Evolutionary conservation across 2,888 invertebrate species (phyloP).

Genomic region (Nycteola revayana): DNA sequence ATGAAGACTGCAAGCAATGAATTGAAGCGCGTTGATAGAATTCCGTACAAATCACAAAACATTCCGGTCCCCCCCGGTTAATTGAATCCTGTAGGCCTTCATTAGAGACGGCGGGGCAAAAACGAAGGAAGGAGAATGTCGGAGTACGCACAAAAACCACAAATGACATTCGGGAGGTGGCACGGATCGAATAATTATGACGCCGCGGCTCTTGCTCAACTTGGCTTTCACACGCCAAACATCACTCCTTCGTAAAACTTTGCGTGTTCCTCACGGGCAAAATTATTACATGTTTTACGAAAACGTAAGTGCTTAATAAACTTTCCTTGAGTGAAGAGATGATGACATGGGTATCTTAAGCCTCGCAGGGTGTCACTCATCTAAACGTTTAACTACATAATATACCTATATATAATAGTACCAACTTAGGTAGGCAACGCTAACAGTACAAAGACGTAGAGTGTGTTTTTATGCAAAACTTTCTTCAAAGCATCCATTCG

Average conservation of each 20-base stretch:
- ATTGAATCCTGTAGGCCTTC: slow-evolving; percentile 78
- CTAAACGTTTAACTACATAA: slow-evolving; percentile 5
- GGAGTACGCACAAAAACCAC: slow-evolving; percentile 68
- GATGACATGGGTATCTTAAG: slow-evolving; percentile 40
- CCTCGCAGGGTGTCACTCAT: slow-evolving; percentile 29
- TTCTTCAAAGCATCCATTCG: slow-evolving; percentile 12
- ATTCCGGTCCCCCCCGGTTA: slow-evolving; percentile 73
- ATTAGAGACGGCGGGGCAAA: slow-evolving; percentile 67
- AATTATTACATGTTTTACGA: slow-evolving; percentile 67
- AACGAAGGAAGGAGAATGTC: slow-evolving; percentile 60
- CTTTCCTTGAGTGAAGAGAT: slow-evolving; percentile 47
- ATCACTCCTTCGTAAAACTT: slow-evolving; percentile 60
- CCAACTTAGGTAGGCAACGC: no score
- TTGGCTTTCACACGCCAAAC: slow-evolving; percentile 61
- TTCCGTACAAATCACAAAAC: slow-evolving; percentile 68
- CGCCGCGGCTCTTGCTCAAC: slow-evolving; percentile 49
- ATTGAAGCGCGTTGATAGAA: slow-evolving; percentile 64
- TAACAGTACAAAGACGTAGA: slow-evolving; percentile 5
- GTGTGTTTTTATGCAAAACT: slow-evolving; percentile 19
- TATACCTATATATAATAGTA: no score
- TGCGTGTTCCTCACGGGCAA: slow-evolving; percentile 48
- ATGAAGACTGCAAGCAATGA: slow-evolving; percentile 51
- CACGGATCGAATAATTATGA: slow-evolving; percentile 67
- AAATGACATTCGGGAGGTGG: slow-evolving; percentile 67
- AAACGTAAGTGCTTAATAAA: slow-evolving; percentile 63